phyloP scores from a whole-genome alignment of 2,797 vertebrate genomes.

The Tamandua tetradactyla region DNA sequence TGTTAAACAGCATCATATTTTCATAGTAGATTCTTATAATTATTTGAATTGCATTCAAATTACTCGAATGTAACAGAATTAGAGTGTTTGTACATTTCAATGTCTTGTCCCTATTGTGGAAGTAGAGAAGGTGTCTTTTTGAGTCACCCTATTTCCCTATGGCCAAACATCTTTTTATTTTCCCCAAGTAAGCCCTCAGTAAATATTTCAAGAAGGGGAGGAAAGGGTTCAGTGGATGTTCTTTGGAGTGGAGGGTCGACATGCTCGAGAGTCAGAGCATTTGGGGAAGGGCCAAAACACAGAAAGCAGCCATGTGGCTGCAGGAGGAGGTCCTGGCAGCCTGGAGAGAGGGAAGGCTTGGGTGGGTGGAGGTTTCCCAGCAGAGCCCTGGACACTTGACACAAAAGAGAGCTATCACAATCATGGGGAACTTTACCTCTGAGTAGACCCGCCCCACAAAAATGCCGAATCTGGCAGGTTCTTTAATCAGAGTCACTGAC shows the following conservation, averaged over 20 bases:
- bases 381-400: not conserved
- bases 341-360: not conserved
- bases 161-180: not conserved
- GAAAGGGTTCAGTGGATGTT: not conserved
- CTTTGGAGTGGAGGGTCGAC: not conserved
- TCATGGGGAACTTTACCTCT: not conserved
- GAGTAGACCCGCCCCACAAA: not conserved
- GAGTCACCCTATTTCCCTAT: not conserved
- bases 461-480: not conserved
- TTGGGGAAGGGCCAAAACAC: not conserved
- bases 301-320: not conserved
- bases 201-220: not conserved
- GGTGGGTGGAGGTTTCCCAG: too few species aligned
- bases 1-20: too few species aligned
- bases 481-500: not conserved
- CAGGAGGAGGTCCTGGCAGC: too few species aligned
- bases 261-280: accelerated
- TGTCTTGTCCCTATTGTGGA: not conserved
- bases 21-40: too few species aligned
- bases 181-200: not conserved
- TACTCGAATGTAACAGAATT: too few species aligned
- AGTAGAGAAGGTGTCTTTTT: not conserved
- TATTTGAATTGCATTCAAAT: too few species aligned
- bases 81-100: not conserved
- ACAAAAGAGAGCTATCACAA: not conserved